Base-by-base conservation (phyloP, 1,140 invertebrate species). In the Brachionus plicatilis region DNA sequence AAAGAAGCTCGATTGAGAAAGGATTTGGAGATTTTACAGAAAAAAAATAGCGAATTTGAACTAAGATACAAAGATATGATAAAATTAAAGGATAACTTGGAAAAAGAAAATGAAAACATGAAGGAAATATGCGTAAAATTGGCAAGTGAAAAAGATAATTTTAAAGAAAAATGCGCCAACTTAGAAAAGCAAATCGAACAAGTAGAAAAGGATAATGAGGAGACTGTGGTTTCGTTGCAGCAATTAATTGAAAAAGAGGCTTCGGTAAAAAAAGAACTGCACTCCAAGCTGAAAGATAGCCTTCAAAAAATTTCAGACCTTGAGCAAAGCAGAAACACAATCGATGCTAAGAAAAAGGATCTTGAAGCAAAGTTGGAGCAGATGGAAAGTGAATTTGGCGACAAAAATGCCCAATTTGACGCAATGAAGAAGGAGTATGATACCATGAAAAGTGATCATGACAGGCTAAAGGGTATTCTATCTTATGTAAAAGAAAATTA, bases 401-500 rank as follows among this genome's bases (percentile, higher is more conserved):
- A 82, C 14, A 82, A 82, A 68, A 82, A 45, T 12, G 11, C 9
- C 6, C 50, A 43, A 47, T 47, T 65, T 14, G 79, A 82, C 12
- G 20, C 14, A 14, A 82, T 41, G 37, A 65, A 20, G 17, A 82
- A 82, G 45, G 79, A 82, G 24, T 47, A 17, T 27, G 53, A 82
- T 24, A 8, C 17, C 20, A 1, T 82, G 56, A 82, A 65, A 65
- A 60, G 33, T 41, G 79, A 82, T 24, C 53, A 33, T 68, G 53
- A 82, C 33, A 60, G 11, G n/a, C n/a, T 82, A 27, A 82, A 82
- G 20, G 33, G 2, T 11, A 65, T 82, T 65, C 66, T 82, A 68
- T 82, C 79, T n/a, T 82, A 82, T 82, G 79, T 82, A 9, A 82
- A 82, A 82, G 53, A 82, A 68, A 82, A 82, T 82, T 82, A 24